phyloP scores from a whole-genome alignment of 2,797 vertebrate species.

The Arnoldichthys spilopterus region DNA sequence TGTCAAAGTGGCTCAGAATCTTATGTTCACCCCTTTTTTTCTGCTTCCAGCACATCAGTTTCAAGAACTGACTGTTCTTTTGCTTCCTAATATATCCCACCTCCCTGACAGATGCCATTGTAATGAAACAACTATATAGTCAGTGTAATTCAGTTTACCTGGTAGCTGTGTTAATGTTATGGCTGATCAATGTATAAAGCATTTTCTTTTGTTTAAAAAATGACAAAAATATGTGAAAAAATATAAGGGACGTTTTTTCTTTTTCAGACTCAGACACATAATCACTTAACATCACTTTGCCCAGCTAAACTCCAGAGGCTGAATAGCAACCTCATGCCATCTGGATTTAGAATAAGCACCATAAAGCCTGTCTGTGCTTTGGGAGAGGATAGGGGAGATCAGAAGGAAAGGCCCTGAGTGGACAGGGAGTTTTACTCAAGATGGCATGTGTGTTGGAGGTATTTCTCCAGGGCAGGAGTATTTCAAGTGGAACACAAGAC shows the following conservation, averaged over 20 bases:
- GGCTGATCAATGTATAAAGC: too few relatives aligned
- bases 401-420: slow-evolving; percentile 15
- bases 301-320: slow-evolving; percentile 4
- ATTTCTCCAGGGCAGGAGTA: slow-evolving; percentile 3
- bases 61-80: too few relatives aligned
- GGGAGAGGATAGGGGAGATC: slow-evolving; percentile 17
- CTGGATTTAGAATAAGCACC: slow-evolving; percentile 20
- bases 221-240: too few relatives aligned
- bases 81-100: too few relatives aligned
- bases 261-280: background rate
- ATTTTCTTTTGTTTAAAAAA: too few relatives aligned
- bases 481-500: slow-evolving; percentile 20
- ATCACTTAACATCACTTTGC: slow-evolving; percentile 3
- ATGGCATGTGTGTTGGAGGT: slow-evolving; percentile 39
- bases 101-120: too few relatives aligned
- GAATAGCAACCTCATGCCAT: background rate
- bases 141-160: too few relatives aligned
- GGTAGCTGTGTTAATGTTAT: too few relatives aligned
- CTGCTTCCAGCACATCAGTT: too few relatives aligned
- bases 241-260: background rate
- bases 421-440: slow-evolving; percentile 20
- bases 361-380: slow-evolving; percentile 13
- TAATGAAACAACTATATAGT: too few relatives aligned
- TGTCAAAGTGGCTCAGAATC: too few relatives aligned
- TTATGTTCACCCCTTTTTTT: too few relatives aligned